A percentile compares a stretch with the other conserved stretches of the same genome.
Evolutionary conservation across 2,888 invertebrate species (phyloP).

Genomic region (Aspidiotus destructor): DNA sequence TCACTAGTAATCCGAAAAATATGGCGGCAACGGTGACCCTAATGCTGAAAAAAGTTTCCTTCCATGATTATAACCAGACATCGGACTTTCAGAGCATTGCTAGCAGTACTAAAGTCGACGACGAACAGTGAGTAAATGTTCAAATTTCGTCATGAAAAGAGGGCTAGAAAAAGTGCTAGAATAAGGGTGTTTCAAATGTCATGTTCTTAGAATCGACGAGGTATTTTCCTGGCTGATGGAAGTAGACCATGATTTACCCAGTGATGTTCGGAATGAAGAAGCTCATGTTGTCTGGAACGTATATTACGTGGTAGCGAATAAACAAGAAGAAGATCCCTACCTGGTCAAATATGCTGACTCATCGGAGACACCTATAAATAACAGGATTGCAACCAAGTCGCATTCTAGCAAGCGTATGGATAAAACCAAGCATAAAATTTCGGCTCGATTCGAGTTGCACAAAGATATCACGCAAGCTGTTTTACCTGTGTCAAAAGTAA

Average conservation of each 20-base stretch:
- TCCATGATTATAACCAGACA: constrained; percentile 16
- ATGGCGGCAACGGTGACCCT: constrained; percentile 84
- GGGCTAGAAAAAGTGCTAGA: not conserved
- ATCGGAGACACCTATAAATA: constrained; percentile 10
- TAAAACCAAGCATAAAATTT: constrained; percentile 52
- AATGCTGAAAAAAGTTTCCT: constrained; percentile 44
- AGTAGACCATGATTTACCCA: constrained; percentile 62
- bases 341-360: constrained; percentile 6
- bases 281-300: constrained; percentile 82
- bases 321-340: not conserved
- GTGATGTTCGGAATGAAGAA: constrained; percentile 62
- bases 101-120: constrained; percentile 6
- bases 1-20: constrained; percentile 75
- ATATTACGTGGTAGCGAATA: constrained; percentile 26
- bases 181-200: not conserved
- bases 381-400: constrained; percentile 12
- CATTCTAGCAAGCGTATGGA: constrained; percentile 25
- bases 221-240: constrained; percentile 86
- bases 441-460: constrained; percentile 76
- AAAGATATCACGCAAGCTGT: constrained; percentile 91
- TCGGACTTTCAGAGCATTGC: constrained; percentile 5
- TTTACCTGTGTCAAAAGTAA: constrained; percentile 83
- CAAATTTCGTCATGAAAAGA: not conserved
- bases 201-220: constrained; percentile 49
- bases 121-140: constrained; percentile 17